phyloP scores from a whole-genome alignment of 1,140 invertebrate species.

The Popillia japonica region DNA sequence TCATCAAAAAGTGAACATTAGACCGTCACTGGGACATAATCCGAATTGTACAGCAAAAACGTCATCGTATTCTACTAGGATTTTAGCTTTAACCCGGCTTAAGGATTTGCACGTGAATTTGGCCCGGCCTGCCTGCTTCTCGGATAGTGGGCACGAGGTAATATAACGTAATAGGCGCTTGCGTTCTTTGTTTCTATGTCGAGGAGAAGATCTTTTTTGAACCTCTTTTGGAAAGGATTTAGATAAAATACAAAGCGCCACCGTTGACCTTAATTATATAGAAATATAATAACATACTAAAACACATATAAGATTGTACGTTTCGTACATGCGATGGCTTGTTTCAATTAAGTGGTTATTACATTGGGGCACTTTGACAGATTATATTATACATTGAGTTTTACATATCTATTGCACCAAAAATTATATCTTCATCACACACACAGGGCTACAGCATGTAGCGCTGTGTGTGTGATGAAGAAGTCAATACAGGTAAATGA shows the following conservation, averaged over 20 bases:
- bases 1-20: conserved; percentile 11
- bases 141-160: not conserved
- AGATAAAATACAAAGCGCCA: not conserved
- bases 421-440: too few relatives aligned
- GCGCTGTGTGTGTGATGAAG: too few relatives aligned
- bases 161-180: not conserved
- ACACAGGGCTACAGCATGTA: too few relatives aligned
- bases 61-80: not conserved
- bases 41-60: not conserved
- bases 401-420: too few relatives aligned
- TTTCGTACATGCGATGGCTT: too few relatives aligned
- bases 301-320: too few relatives aligned
- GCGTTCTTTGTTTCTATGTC: not conserved
- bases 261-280: not conserved
- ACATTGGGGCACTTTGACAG: too few relatives aligned
- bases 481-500: too few relatives aligned
- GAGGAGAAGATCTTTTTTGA: conserved; percentile 7
- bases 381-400: too few relatives aligned
- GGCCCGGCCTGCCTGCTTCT: not conserved
- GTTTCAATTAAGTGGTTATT: too few relatives aligned
- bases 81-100: not conserved
- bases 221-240: not conserved
- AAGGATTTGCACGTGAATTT: conserved; percentile 10
- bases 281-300: not conserved
- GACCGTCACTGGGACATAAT: not conserved